phyloP scores from a whole-genome alignment of 2,113 vertebrate species.

The Cheilinus undulatus region DNA sequence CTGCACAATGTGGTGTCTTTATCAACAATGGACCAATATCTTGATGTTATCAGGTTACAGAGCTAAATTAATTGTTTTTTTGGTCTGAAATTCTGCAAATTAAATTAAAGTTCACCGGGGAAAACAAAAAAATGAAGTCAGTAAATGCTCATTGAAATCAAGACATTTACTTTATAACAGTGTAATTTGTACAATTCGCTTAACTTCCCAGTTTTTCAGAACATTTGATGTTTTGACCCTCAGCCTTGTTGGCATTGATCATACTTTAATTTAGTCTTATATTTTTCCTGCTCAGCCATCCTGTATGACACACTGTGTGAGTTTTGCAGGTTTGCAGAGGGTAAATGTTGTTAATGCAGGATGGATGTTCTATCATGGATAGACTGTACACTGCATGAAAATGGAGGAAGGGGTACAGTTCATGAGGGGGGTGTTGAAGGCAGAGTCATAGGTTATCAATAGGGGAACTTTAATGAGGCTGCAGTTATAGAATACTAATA shows the following conservation, averaged over 20 bases:
- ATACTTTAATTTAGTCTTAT: slow-evolving; percentile 19
- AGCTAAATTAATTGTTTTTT: too few species aligned
- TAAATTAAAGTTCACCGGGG: too few species aligned
- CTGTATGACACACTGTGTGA: background rate
- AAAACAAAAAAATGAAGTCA: too few species aligned
- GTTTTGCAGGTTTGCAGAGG: slow-evolving; percentile 5
- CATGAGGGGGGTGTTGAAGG: background rate
- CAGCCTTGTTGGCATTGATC: slow-evolving; percentile 20
- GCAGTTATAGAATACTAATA: slow-evolving; percentile 18
- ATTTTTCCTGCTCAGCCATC: slow-evolving; percentile 28
- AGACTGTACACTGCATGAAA: background rate
- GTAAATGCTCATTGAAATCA: too few species aligned
- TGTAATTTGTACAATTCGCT: too few species aligned
- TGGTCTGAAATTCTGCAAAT: too few species aligned
- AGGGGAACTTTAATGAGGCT: slow-evolving; percentile 16
- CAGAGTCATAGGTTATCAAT: slow-evolving; percentile 12
- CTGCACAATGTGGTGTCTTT: too few species aligned
- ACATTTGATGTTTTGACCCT: background rate
- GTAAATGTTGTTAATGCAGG: slow-evolving; percentile 23
- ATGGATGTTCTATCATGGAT: slow-evolving; percentile 7
- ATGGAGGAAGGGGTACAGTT: background rate
- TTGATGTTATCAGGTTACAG: too few species aligned
- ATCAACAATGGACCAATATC: too few species aligned
- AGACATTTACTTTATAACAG: too few species aligned
- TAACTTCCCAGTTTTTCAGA: background rate